These are phyloP conservation scores for Hippopotamyrus pictus DNA, from an alignment of 2,797 vertebrate genomes.

Conservation along the genomic window DNA sequence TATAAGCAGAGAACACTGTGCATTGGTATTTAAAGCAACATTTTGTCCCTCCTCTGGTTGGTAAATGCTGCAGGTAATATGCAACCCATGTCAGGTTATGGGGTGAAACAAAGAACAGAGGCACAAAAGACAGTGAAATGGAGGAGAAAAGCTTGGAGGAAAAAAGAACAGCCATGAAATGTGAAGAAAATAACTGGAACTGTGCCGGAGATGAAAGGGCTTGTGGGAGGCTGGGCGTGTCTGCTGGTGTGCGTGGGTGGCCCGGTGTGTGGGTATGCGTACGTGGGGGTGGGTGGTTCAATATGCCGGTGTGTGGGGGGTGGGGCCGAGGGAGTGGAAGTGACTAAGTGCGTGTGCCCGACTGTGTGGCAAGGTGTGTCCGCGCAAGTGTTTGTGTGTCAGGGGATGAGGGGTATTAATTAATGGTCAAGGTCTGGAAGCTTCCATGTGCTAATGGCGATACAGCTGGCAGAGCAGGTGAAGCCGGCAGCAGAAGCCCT, in stretches of 20 bases:
- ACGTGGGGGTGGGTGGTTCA: not conserved
- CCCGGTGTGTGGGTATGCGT: not conserved
- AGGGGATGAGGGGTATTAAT: conserved; percentile 10
- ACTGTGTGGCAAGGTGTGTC: not conserved
- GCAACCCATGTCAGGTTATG: not conserved
- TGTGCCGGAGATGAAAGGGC: conserved; percentile 29
- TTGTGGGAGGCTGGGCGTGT: conserved; percentile 4
- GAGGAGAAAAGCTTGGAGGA: not conserved
- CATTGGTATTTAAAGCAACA: not conserved
- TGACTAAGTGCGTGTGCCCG: not conserved
- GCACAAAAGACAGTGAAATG: not conserved
- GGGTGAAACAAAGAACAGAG: not conserved
- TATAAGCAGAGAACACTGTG: not conserved
- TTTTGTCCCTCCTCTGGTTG: not conserved
- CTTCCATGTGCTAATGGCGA: conserved; percentile 22
- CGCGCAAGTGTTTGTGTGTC: not conserved
- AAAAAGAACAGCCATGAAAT: conserved; percentile 5
- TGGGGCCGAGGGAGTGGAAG: not conserved
- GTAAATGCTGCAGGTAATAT: not conserved
- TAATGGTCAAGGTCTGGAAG: conserved; percentile 34
- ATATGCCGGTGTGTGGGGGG: not conserved
- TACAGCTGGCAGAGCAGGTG: conserved; percentile 9
- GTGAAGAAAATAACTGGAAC: conserved; percentile 17
- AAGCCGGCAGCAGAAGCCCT: conserved; percentile 27
- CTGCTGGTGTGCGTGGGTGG: not conserved